Base-by-base conservation (phyloP, 2,888 invertebrate genomes). In the Smittia aterrima region DNA sequence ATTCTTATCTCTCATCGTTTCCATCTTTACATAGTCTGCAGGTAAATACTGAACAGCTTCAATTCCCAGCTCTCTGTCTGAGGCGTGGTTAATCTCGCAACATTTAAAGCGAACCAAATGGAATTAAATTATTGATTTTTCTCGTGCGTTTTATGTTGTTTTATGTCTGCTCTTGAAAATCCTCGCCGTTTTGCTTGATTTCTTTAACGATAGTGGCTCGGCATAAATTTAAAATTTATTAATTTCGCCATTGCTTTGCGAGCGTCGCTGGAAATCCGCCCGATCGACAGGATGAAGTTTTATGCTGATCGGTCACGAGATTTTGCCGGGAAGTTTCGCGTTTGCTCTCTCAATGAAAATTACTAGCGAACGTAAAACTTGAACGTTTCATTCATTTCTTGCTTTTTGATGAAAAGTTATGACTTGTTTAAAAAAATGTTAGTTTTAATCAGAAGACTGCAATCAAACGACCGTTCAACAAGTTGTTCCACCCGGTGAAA, bases 401-500 rank as follows among this genome's bases (percentile, higher is more conserved):
- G 3, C 24, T 22, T 18, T 20, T 6, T 18, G 20, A 58, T 58
- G 20, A 58, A 58, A 58, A 58, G 18, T 58, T 68, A 68, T 47
- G 68, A 47, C 68, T 47, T 68, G 68, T 68, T 68, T 24, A 25
- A 40, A 68, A 40, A 4, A 18, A 68, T 68, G 68, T 47, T 41
- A 38, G 18, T 68, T 38, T 41, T 68, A 47, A 68, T 68, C 68
- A 40, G 20, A 41, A 22, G 68, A 40, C 32, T 47, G 22, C 13
- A 68, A 68, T 68, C 68, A 68, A 47, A 22, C 22, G 13, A 18
- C 2, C 20, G 58, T 20, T 18, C 58, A 58, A 58, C 58, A 58
- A 58, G 18, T 58, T 58, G 58, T 58, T 47, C 13, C 47, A 16
- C n/a, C 47, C 47, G 47, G n/a, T 47, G 47, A 16, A n/a, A 16